phyloP scores from a whole-genome alignment of 2,113 vertebrate genomes.

The Vulpes vulpes region DNA sequence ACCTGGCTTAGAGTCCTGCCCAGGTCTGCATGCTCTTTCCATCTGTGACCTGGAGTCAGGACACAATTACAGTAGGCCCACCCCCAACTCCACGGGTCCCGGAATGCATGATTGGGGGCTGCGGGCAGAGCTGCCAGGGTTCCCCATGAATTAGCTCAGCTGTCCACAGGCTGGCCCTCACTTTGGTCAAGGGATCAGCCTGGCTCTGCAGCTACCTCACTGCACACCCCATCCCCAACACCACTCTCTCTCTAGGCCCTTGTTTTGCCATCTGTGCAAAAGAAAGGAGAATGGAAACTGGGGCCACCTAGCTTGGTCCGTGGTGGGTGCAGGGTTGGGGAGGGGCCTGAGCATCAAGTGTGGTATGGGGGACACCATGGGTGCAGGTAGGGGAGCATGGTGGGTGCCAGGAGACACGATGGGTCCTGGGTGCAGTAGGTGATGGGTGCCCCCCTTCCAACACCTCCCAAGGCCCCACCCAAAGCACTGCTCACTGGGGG shows the following conservation, averaged over 20 bases:
- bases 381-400: fast-evolving
- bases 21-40: neutral
- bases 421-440: no score
- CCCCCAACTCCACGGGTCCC: neutral
- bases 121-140: fast-evolving
- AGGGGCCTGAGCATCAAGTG: neutral
- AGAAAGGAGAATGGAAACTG: neutral
- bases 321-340: neutral
- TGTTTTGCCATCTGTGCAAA: neutral
- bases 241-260: neutral
- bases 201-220: fast-evolving
- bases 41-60: neutral
- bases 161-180: neutral
- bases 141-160: fast-evolving
- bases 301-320: neutral
- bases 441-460: neutral
- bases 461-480: neutral
- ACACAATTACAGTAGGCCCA: fast-evolving
- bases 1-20: neutral
- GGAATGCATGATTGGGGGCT: neutral
- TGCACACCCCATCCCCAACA: neutral
- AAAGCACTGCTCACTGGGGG: neutral
- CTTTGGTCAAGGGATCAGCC: neutral
- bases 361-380: no score
- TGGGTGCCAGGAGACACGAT: neutral